phyloP scores from a whole-genome alignment of 2,113 vertebrate genomes.

The Electrona antarctica region DNA sequence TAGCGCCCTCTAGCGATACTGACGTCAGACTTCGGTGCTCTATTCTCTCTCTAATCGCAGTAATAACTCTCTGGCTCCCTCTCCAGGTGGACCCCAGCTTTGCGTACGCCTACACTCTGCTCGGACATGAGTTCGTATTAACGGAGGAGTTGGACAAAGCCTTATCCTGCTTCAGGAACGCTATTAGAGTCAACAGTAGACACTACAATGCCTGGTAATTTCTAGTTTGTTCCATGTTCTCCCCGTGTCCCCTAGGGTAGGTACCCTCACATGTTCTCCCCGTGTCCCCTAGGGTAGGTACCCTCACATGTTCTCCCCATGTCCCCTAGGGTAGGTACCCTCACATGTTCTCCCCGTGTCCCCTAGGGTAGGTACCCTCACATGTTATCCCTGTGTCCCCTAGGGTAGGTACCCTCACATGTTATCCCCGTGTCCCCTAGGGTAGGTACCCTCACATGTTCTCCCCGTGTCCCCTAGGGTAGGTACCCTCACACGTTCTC shows the following conservation, averaged over 20 bases:
- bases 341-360: no score
- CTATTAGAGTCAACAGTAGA: constrained; percentile 93
- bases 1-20: no score
- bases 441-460: no score
- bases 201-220: constrained; percentile 91
- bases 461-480: neutral
- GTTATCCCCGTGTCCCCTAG: neutral
- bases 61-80: neutral
- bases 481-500: no score
- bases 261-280: no score
- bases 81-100: constrained; percentile 91
- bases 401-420: no score
- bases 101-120: constrained; percentile 94
- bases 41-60: no score
- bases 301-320: no score
- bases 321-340: neutral
- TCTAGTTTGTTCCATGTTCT: neutral
- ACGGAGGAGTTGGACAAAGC: constrained; percentile 98
- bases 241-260: neutral
- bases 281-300: no score
- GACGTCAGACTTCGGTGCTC: no score
- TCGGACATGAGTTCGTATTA: constrained; percentile 96
- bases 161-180: constrained; percentile 94
- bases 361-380: no score
- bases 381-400: no score